Percentiles rank a stretch among this genome's conserved stretches.
Conservation (phyloP, 1,140 invertebrate species). For the Pectinophora gossypiella region DNA sequence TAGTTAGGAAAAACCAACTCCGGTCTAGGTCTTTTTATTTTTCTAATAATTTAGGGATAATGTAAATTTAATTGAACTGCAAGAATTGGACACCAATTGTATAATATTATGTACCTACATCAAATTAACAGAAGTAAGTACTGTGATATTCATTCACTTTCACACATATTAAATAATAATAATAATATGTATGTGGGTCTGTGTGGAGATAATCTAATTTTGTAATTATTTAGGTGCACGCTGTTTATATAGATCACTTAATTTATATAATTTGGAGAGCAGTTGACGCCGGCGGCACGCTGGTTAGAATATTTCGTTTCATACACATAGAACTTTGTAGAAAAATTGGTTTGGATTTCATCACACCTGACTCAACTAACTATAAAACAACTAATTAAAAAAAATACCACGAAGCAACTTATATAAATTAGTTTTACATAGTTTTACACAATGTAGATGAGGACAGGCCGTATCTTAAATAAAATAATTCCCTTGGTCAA, state of each 20-base stretch:
- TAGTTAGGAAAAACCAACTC: conserved; percentile 41
- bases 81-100: conserved; percentile 27
- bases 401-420: no score
- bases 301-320: no score
- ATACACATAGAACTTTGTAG: no score
- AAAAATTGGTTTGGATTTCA: no score
- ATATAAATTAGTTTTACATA: no score
- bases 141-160: conserved; percentile 62
- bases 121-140: conserved; percentile 46
- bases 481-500: no score
- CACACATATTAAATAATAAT: conserved; percentile 32
- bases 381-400: no score
- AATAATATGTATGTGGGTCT: conserved; percentile 33
- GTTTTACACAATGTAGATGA: no score
- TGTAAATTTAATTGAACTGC: conserved; percentile 25
- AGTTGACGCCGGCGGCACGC: no score
- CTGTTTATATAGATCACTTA: conserved; percentile 19
- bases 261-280: conserved; percentile 11
- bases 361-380: no score
- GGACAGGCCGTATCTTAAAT: no score
- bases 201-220: conserved; percentile 28
- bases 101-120: conserved; percentile 21
- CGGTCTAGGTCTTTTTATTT: conserved; percentile 54
- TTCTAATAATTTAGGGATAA: conserved; percentile 34
- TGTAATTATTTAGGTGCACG: conserved; percentile 19